A percentile compares a stretch with the other conserved stretches of the same genome.
Conservation (phyloP, 2,888 invertebrate genomes). For the Camptogramma bilineatum region DNA sequence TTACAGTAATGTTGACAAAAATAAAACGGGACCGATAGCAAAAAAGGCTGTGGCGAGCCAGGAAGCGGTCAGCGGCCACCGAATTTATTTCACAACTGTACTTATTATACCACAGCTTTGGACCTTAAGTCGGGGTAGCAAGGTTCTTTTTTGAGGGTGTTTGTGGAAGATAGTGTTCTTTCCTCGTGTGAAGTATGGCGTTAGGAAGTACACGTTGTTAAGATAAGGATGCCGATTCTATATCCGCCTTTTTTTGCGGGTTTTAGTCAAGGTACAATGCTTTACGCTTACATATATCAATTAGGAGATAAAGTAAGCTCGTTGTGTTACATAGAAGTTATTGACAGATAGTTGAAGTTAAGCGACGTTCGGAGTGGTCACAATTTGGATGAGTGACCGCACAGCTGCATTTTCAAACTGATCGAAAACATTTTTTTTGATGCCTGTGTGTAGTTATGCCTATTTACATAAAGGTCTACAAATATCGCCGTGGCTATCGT, state of each 20-base stretch:
- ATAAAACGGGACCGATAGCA: constrained; percentile 50
- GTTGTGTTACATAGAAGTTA: too few species aligned
- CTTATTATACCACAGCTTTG: constrained; percentile 33
- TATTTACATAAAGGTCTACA: too few species aligned
- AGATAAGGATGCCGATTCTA: constrained; percentile 67
- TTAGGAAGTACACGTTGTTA: constrained; percentile 68
- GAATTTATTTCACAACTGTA: constrained; percentile 67
- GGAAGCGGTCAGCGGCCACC: constrained; percentile 70
- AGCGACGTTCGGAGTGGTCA: too few species aligned
- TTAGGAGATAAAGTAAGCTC: not conserved
- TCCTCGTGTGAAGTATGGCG: constrained; percentile 58
- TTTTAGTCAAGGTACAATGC: constrained; percentile 21
- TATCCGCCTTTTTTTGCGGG: constrained; percentile 59
- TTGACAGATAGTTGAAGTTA: too few species aligned
- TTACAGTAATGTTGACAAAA: constrained; percentile 52
- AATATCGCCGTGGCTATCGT: too few species aligned
- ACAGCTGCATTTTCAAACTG: too few species aligned
- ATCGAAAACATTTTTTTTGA: too few species aligned
- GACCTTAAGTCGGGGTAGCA: constrained; percentile 21
- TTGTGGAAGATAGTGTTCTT: constrained; percentile 28
- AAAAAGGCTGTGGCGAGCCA: constrained; percentile 54
- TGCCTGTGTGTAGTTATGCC: too few species aligned
- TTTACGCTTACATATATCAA: not conserved
- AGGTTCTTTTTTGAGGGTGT: constrained; percentile 33
- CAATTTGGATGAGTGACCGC: too few species aligned